A percentile compares a stretch with the other conserved stretches of the same genome.
Conservation (phyloP, 2,888 invertebrate genomes). For the Lasius platythorax region DNA sequence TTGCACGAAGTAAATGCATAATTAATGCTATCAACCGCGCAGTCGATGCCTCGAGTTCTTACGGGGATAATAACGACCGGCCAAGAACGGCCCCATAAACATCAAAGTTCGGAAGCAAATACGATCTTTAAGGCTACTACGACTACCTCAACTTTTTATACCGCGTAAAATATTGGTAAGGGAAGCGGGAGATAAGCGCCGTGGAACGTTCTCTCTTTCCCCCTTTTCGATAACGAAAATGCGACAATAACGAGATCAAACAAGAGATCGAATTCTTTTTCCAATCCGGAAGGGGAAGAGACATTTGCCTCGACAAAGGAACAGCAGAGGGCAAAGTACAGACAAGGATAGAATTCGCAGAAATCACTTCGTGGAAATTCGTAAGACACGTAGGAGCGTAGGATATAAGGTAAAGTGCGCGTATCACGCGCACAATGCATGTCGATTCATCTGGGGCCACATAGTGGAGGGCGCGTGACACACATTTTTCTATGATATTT, state of each 20-base stretch:
- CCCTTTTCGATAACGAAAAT: constrained; percentile 5
- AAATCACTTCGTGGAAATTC: constrained; percentile 43
- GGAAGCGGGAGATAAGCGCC: neutral
- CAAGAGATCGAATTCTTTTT: neutral
- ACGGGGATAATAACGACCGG: neutral
- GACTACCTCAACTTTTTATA: constrained; percentile 42
- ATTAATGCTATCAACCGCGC: constrained; percentile 29
- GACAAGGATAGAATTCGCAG: neutral
- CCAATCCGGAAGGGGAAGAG: neutral
- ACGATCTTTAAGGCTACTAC: neutral
- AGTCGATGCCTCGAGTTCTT: constrained; percentile 46
- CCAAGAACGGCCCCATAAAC: neutral
- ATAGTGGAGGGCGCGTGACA: neutral
- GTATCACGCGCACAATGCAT: neutral
- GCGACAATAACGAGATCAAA: constrained; percentile 25
- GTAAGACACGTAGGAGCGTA: constrained; percentile 14
- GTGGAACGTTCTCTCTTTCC: neutral
- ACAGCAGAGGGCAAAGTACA: neutral
- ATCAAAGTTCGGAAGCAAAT: constrained; percentile 6
- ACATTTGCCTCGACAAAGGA: neutral
- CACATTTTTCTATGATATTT: constrained; percentile 47
- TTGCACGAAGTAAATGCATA: constrained; percentile 37
- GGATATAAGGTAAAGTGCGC: neutral
- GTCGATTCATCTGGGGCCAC: constrained; percentile 16
- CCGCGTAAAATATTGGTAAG: neutral